phyloP scores from a whole-genome alignment of 64 coral and sea anemone genomes.

The Astreopora myriophthalma region DNA sequence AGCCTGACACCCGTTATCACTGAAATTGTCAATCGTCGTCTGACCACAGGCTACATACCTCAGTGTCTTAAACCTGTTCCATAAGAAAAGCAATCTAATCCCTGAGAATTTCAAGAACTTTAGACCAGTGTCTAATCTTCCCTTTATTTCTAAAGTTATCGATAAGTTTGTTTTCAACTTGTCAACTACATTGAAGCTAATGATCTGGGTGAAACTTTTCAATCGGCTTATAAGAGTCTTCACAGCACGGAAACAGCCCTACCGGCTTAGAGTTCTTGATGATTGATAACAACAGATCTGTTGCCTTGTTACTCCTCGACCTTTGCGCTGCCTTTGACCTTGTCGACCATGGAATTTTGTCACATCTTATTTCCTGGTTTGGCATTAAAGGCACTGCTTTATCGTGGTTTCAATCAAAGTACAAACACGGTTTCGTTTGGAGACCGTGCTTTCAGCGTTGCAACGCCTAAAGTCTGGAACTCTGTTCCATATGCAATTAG shows the following conservation, averaged over 20 bases:
- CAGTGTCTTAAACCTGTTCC: no score
- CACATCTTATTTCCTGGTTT: background rate
- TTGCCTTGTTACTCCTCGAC: background rate
- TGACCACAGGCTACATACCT: no score
- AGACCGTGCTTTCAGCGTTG: background rate
- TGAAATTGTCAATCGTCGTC: background rate
- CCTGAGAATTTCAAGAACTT: background rate
- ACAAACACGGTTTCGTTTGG: background rate
- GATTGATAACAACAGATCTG: background rate
- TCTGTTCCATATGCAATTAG: background rate
- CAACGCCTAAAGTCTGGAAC: background rate
- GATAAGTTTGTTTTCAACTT: background rate
- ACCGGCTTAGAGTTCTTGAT: background rate
- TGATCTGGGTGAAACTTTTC: background rate
- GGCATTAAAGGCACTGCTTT: background rate
- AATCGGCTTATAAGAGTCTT: background rate
- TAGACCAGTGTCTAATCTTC: background rate
- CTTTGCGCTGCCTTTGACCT: background rate
- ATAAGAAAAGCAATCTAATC: no score
- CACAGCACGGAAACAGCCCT: background rate
- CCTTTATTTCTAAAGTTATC: background rate
- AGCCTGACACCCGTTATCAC: background rate
- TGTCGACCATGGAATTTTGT: background rate
- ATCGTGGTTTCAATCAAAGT: background rate
- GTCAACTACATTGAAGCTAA: background rate